phyloP scores from a whole-genome alignment of 2,113 vertebrate genomes.

The Nothocercus julius region DNA sequence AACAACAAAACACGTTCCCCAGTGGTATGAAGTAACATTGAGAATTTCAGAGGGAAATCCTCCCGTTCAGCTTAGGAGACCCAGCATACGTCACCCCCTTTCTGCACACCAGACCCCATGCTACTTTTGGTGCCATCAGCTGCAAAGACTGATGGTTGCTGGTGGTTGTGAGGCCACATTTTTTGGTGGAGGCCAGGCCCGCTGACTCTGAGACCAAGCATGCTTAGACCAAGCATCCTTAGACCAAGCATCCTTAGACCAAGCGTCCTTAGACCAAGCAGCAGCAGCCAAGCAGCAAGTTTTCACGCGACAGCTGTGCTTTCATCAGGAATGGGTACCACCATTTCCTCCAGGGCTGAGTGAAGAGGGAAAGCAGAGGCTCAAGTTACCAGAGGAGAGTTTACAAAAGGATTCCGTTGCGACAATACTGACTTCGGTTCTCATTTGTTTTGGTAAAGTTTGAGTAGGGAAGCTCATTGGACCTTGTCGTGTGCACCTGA shows the following conservation, averaged over 20 bases:
- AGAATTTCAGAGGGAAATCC: neutral
- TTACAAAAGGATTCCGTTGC: neutral
- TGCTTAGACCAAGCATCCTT: neutral
- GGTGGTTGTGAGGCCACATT: neutral
- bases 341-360: neutral
- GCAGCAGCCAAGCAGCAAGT: neutral
- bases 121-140: neutral
- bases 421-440: neutral
- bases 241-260: neutral
- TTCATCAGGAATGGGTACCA: neutral
- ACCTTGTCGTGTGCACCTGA: neutral
- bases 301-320: neutral
- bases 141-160: neutral
- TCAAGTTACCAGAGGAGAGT: neutral
- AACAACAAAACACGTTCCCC: neutral
- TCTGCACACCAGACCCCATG: neutral
- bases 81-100: neutral
- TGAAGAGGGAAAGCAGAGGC: neutral
- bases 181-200: neutral
- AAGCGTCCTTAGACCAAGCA: neutral
- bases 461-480: neutral
- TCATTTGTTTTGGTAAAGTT: neutral
- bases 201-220: fast-evolving
- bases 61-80: neutral
- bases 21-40: too few relatives aligned